Percentiles rank a stretch among this genome's conserved stretches.
phyloP scores from a whole-genome alignment of 1,140 invertebrate species.

The Zaprionus lachaisei region DNA sequence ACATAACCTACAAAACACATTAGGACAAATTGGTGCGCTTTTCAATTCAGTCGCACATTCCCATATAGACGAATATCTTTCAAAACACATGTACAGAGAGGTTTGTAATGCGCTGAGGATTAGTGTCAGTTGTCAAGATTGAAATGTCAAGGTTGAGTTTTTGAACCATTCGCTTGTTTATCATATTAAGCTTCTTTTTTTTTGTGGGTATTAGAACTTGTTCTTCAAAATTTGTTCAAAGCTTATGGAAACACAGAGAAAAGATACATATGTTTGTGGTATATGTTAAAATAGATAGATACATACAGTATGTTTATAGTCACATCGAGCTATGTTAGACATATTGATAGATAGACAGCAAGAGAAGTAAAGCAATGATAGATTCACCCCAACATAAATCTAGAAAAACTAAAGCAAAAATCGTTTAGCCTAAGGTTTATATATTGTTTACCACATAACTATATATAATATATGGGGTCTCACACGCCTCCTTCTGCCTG shows the following conservation, averaged over 20 bases:
- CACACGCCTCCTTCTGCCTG: too few species aligned
- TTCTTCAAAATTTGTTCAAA: not conserved
- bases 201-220: not conserved
- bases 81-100: not conserved
- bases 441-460: too few species aligned
- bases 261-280: not conserved
- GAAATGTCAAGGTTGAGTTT: slow-evolving; percentile 65
- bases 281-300: not conserved
- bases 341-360: not conserved
- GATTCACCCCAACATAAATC: too few species aligned
- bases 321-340: not conserved
- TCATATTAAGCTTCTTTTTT: not conserved
- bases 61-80: not conserved
- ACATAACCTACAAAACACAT: slow-evolving; percentile 5
- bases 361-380: too few species aligned
- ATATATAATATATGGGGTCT: too few species aligned
- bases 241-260: not conserved
- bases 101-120: slow-evolving; percentile 58
- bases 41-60: not conserved
- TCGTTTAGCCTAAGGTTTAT: too few species aligned
- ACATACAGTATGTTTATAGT: not conserved
- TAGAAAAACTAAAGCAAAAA: too few species aligned
- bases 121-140: slow-evolving; percentile 70
- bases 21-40: slow-evolving; percentile 5
- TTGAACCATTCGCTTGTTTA: slow-evolving; percentile 22